Evolutionary conservation across 2,797 vertebrate species (phyloP).

Genomic region (Denticeps clupeoides): DNA sequence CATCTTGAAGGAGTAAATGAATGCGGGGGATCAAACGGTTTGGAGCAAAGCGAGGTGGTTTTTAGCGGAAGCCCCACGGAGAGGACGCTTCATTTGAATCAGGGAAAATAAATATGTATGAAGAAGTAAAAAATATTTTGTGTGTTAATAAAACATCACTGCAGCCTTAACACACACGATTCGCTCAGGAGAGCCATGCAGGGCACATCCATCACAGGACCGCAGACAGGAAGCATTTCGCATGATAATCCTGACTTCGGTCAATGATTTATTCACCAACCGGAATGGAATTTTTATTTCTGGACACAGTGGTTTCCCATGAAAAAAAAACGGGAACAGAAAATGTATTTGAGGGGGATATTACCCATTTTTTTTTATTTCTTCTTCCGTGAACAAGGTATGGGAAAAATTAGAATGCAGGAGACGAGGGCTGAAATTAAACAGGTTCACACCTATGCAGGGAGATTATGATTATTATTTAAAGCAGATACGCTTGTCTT

Average conservation of each 20-base stretch:
- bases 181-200: neutral
- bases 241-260: neutral
- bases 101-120: conserved; percentile 12
- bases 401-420: too few relatives aligned
- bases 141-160: conserved; percentile 16
- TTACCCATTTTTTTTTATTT: too few relatives aligned
- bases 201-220: neutral
- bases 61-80: neutral
- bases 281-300: neutral
- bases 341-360: too few relatives aligned
- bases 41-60: neutral
- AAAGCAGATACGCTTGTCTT: conserved; percentile 25
- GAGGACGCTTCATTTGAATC: neutral
- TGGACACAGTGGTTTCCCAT: neutral
- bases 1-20: conserved; percentile 5
- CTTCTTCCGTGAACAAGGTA: too few relatives aligned
- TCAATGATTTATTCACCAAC: conserved; percentile 1
- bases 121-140: neutral
- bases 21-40: conserved; percentile 9
- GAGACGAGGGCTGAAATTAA: conserved; percentile 7
- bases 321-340: too few relatives aligned
- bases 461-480: neutral
- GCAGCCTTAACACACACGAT: neutral
- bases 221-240: neutral
- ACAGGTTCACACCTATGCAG: conserved; percentile 5